Percentiles rank a stretch among this genome's conserved stretches.
These are phyloP conservation scores for Cottoperca gobio DNA, from an alignment of 2,797 vertebrate species.

Conservation along the genomic window DNA sequence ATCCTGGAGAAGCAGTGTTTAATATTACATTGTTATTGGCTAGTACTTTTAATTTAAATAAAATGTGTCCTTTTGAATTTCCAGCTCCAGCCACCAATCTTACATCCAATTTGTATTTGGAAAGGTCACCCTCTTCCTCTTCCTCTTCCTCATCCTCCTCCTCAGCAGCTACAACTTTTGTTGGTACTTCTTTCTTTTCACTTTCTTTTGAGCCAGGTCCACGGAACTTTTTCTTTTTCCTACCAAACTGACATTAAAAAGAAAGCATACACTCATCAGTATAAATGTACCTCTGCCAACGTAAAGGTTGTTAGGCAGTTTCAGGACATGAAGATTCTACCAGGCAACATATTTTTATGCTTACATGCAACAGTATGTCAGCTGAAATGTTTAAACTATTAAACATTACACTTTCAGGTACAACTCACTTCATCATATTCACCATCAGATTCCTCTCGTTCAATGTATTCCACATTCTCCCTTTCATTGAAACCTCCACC, in stretches of 20 bases:
- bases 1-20: conserved; percentile 78
- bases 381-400: neutral
- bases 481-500: conserved; percentile 98
- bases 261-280: neutral
- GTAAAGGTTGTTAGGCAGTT: fast-evolving
- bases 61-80: neutral
- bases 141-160: conserved; percentile 90
- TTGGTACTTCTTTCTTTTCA: conserved; percentile 88
- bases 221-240: conserved; percentile 98
- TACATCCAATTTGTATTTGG: conserved; percentile 98
- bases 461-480: conserved; percentile 98
- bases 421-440: conserved; percentile 95
- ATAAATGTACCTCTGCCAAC: neutral
- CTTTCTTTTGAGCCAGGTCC: conserved; percentile 90
- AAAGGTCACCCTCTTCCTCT: conserved; percentile 94
- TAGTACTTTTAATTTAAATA: neutral
- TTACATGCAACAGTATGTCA: neutral
- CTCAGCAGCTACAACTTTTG: conserved; percentile 87
- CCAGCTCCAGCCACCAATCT: conserved; percentile 9
- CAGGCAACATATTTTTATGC: neutral
- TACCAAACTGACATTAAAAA: conserved; percentile 88
- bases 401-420: neutral
- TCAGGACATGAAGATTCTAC: neutral
- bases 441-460: conserved; percentile 97
- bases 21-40: neutral